Percentiles rank a stretch among this genome's conserved stretches.
Evolutionary conservation across 2,797 vertebrate genomes (phyloP).

Genomic region (Pipistrellus kuhlii): DNA sequence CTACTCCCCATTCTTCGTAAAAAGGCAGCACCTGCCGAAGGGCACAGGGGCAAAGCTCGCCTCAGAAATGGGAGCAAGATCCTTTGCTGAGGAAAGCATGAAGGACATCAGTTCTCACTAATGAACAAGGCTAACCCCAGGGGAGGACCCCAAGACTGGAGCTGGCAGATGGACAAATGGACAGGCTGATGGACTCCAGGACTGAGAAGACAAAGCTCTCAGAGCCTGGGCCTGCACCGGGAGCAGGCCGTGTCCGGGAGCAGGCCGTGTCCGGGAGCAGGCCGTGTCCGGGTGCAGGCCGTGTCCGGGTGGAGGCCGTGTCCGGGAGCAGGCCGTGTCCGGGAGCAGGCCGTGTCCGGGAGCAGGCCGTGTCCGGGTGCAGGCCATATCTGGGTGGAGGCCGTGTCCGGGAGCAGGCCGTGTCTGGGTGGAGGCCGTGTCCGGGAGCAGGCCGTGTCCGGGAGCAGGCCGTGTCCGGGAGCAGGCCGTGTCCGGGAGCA

Average conservation of each 20-base stretch:
- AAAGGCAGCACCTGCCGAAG: slow-evolving; percentile 58
- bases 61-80: slow-evolving; percentile 27
- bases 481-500: no score
- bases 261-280: background rate
- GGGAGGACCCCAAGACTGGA: background rate
- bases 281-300: slow-evolving; percentile 23
- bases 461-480: no score
- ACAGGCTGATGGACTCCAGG: slow-evolving; percentile 55
- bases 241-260: no score
- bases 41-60: slow-evolving; percentile 33
- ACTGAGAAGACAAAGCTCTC: slow-evolving; percentile 55
- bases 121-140: slow-evolving; percentile 38
- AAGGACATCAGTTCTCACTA: slow-evolving; percentile 19
- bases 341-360: background rate
- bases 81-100: slow-evolving; percentile 48
- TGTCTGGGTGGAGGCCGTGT: no score
- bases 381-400: slow-evolving; percentile 35
- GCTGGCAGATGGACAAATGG: slow-evolving; percentile 35
- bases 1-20: slow-evolving; percentile 24
- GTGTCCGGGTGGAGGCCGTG: background rate
- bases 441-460: no score
- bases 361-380: slow-evolving; percentile 25
- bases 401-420: background rate
- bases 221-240: background rate
- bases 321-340: background rate